Percentiles rank a stretch among this genome's conserved stretches.
Conservation (phyloP, 2,797 vertebrate species). For the Onychomys leucogaster region DNA sequence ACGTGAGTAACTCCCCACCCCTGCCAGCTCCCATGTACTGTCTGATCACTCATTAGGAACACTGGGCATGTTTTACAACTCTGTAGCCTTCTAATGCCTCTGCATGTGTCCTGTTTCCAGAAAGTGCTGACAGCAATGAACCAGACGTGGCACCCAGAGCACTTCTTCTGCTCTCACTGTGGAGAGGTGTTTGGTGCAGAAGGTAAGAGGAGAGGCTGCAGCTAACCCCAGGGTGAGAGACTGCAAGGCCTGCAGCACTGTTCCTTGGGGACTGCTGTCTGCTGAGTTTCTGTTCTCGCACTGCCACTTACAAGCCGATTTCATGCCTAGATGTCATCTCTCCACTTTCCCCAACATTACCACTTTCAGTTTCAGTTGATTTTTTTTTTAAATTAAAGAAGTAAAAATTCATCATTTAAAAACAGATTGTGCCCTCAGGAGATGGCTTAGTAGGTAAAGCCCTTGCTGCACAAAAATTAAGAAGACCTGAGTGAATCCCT, state of each 20-base stretch:
- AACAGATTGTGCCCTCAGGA: neutral
- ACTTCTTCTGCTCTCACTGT: constrained; percentile 95
- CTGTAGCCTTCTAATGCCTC: rapidly evolving
- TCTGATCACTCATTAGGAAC: neutral
- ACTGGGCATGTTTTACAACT: neutral
- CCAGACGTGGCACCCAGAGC: constrained; percentile 95
- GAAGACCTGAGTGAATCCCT: neutral
- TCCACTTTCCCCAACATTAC: neutral
- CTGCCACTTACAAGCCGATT: too few species aligned
- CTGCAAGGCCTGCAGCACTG: neutral
- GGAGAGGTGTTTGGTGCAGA: constrained; percentile 92
- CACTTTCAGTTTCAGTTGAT: neutral
- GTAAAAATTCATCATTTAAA: neutral
- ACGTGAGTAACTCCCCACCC: constrained; percentile 67
- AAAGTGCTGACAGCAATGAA: constrained; percentile 95
- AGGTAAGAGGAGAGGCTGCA: constrained; percentile 84
- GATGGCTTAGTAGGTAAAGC: neutral
- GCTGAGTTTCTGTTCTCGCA: neutral
- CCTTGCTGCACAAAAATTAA: neutral
- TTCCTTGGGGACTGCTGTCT: neutral
- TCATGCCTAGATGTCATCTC: neutral
- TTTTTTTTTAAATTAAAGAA: constrained; percentile 16
- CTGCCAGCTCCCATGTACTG: rapidly evolving
- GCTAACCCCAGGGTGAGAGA: too few species aligned
- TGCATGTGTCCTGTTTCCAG: constrained; percentile 83